Base-by-base conservation (phyloP, 64 coral and sea anemone species). In the Dendrophyllia cribrosa region DNA sequence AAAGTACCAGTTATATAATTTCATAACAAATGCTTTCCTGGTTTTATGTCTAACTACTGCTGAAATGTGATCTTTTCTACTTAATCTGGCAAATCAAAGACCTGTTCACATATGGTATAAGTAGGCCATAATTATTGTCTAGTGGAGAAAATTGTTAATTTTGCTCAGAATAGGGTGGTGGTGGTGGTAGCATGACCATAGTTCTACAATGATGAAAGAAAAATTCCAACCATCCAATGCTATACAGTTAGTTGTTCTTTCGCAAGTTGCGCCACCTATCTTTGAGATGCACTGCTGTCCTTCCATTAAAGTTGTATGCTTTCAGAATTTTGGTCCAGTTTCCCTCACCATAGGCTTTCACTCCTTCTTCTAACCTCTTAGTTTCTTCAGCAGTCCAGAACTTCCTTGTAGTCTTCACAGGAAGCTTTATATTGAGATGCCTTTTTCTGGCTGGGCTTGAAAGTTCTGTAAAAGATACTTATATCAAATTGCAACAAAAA, bases 271-370 rank as follows among this genome's bases (percentile, higher is more conserved):
- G 86, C 95, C 95, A 96, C 72, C 85, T 96, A 83, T 96, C 95
- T 52, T 96, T 96, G 2, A 96, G 74, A 65, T 96, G 53, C 21
- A 96, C 95, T 72, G 90, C 76, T 9, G 90, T 90, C 51, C 95
- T 79, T 15, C 77, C 75, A 11, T 51, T 75, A 85, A 96, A 96
- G 51, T 84, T 34, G 83, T 89, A 96, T 56, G 66, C 86, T 19
- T 50, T 86, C 26, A 96, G 51, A 76, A 96, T 96, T 58, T 69
- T 51, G 43, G 86, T 43, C 95, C 95, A 96, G 25, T 90, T 96
- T 16, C 95, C 95, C 19, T 24, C 65, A 1, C 95, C 95, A 87
- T 72, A 93, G 7, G 15, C 24, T 16, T 74, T 21, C 15, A 96
- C 91, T 7, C 95, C 95, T 58, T 96, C 56, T 62, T 82, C 24